Evolutionary conservation across 2,888 invertebrate species (phyloP), one percentile per base, ranked within the genome.

Genomic region (Cheilosia grossa): DNA sequence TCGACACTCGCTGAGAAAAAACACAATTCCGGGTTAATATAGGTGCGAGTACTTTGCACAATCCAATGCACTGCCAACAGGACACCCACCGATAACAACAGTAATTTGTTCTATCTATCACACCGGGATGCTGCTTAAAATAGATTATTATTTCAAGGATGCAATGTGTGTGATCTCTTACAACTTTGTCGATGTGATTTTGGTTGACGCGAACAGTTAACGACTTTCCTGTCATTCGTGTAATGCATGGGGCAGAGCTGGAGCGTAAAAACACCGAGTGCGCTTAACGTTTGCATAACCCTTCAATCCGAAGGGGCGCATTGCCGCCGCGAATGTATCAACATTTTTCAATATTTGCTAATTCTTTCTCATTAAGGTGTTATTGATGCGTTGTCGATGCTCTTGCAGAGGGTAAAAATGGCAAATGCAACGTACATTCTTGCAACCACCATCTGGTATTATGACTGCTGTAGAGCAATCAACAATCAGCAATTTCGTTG

Each of bases 331-430:
- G 37, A 42, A 27, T 44, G 19, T 27, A 37, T 33, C 56, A 15
- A 54, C 27, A 54, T 56, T 69, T 54, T 69, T 67, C 51, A 69
- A 54, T 69, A 69, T 64, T 64, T 64, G 49, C 21, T 64, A 49
- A 69, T 56, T 42, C 67, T 30, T 67, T 40, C 42, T 17, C 17
- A 17, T 47, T 17, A 17, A 9, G 17, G 19, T 37, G 49, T 49
- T 33, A 51, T 64, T 64, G 64, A 33, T 51, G n/a, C n/a, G 33
- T 49, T 64, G 9, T 37, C 1, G 17, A 47, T n/a, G 49, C 49
- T 21, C 49, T 19, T 64, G 33, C 21, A 21, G 7, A 2, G 63
- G 51, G 49, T 64, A 24, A 13, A 44, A 44, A 44, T 17, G 17
- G 17, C 44, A 44, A 44, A 44, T 37, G 37, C 37, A 37, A 37